Percentiles rank a stretch among this genome's conserved stretches.
Conservation (phyloP, 2,797 vertebrate species). For the Centropyge bicolor region DNA sequence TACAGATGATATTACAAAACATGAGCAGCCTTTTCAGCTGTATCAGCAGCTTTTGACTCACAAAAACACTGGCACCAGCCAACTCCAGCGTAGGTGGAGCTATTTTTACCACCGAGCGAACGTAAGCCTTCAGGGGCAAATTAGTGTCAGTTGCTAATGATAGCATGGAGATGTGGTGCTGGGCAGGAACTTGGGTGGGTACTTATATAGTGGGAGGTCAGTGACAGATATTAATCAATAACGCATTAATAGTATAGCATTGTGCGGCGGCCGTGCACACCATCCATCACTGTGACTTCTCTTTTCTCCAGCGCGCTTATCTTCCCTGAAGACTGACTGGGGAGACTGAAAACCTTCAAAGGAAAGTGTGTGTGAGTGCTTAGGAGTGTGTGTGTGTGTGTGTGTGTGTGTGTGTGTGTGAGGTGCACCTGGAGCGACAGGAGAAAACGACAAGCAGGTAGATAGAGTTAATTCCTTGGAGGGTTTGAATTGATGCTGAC, state of each 20-base stretch:
- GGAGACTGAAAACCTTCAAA: slow-evolving; percentile 67
- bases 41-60: slow-evolving; percentile 36
- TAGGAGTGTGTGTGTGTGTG: slow-evolving; percentile 1
- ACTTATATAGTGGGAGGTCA: slow-evolving; percentile 41
- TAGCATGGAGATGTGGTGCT: slow-evolving; percentile 21
- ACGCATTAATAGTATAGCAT: slow-evolving; percentile 58
- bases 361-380: slow-evolving; percentile 10
- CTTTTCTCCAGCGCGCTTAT: slow-evolving; percentile 56
- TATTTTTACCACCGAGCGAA: slow-evolving; percentile 49
- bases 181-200: slow-evolving; percentile 23
- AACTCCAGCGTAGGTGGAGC: not conserved
- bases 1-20: not conserved
- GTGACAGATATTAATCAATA: slow-evolving; percentile 73
- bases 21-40: slow-evolving; percentile 22
- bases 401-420: slow-evolving; percentile 7
- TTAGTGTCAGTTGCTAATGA: slow-evolving; percentile 60
- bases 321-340: slow-evolving; percentile 48
- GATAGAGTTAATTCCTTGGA: slow-evolving; percentile 76
- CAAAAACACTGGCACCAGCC: slow-evolving; percentile 27
- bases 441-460: slow-evolving; percentile 69
- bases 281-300: slow-evolving; percentile 73
- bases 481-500: slow-evolving; percentile 75
- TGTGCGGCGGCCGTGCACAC: slow-evolving; percentile 53
- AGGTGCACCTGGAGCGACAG: slow-evolving; percentile 53
- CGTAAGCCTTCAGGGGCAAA: slow-evolving; percentile 41